phyloP scores from a whole-genome alignment of 2,113 vertebrate genomes.

The Nansenia antarctica region DNA sequence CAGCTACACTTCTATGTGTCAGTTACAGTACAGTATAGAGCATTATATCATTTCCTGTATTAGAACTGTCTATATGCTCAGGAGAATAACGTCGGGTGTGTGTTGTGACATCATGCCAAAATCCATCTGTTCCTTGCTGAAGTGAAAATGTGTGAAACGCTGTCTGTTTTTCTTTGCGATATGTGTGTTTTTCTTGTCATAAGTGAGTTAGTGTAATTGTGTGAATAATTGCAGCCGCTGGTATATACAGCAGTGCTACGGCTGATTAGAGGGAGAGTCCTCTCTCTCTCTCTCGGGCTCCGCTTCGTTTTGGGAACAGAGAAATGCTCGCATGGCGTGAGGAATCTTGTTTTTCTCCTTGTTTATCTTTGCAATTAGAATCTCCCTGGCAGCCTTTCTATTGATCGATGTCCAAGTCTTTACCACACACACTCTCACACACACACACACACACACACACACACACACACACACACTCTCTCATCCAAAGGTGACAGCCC shows the following conservation, averaged over 20 bases:
- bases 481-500: constrained; percentile 48
- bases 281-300: constrained; percentile 45
- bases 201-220: constrained; percentile 73
- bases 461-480: too few species aligned
- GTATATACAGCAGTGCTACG: constrained; percentile 47
- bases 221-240: constrained; percentile 70
- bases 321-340: constrained; percentile 57
- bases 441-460: too few species aligned
- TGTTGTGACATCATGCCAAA: constrained; percentile 58
- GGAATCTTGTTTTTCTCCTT: constrained; percentile 58
- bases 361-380: constrained; percentile 73
- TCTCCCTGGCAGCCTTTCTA: constrained; percentile 57
- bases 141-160: constrained; percentile 3
- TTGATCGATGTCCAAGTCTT: constrained; percentile 49
- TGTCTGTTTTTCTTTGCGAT: constrained; percentile 5
- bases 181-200: constrained; percentile 74
- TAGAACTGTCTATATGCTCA: constrained; percentile 42
- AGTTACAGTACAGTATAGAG: too few species aligned
- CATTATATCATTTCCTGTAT: constrained; percentile 49
- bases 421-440: constrained; percentile 46
- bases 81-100: constrained; percentile 53
- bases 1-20: too few species aligned
- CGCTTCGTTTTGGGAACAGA: constrained; percentile 35
- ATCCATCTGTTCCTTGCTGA: constrained; percentile 49
- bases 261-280: constrained; percentile 69